These are phyloP conservation scores for Actenoides hombroni DNA, from an alignment of 2,113 vertebrate species.

Conservation along the genomic window DNA sequence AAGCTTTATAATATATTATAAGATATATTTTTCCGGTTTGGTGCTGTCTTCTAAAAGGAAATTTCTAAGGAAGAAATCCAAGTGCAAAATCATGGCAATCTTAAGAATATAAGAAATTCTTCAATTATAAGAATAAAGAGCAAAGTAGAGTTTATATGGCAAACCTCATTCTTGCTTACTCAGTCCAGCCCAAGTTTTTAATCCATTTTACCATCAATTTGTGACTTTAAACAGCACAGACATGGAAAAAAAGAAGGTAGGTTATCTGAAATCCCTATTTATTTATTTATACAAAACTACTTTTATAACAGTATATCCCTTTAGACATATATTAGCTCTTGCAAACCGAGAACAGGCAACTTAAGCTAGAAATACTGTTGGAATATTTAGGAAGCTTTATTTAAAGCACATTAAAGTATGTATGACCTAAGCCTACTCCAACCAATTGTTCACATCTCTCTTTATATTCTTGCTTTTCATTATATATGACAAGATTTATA, in stretches of 20 bases:
- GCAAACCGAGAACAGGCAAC: neutral
- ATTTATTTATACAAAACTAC: no score
- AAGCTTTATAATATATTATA: neutral
- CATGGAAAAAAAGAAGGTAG: neutral
- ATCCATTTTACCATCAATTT: neutral
- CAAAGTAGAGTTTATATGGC: neutral
- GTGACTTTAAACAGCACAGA: neutral
- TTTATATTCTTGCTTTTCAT: neutral
- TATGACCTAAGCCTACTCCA: neutral
- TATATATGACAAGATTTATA: constrained; percentile 15
- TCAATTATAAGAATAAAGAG: neutral
- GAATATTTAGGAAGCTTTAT: neutral
- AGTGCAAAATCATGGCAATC: neutral
- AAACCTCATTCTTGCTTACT: neutral
- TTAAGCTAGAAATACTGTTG: neutral
- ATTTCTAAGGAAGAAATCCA: neutral
- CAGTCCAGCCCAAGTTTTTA: neutral
- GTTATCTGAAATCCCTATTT: neutral
- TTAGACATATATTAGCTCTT: neutral
- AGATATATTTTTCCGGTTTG: neutral
- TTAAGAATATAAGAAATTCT: neutral
- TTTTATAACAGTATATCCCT: neutral
- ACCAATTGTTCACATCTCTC: neutral
- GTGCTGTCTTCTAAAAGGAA: neutral
- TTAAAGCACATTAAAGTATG: neutral